Base-by-base conservation (phyloP, 2,113 vertebrate species). In the Lycaon pictus region DNA sequence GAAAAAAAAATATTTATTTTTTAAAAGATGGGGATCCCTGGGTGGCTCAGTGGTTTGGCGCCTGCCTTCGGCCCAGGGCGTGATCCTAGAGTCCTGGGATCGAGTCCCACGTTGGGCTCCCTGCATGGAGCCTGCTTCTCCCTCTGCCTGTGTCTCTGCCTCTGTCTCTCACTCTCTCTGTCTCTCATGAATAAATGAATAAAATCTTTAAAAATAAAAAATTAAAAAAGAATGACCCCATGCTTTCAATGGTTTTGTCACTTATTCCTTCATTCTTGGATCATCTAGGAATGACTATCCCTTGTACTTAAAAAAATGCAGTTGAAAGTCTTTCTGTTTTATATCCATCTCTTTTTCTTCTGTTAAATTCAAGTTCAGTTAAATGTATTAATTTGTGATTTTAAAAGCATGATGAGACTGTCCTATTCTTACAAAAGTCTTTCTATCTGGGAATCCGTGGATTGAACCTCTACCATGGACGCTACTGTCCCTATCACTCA, bases 401-500 rank as follows among this genome's bases (percentile, higher is more conserved):
- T 32, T n/a, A 5, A 72, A 67, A 74, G 27, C 72, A 11, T 5
- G n/a, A 53, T 4, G 35, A 74, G 37, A 3, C 22, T 2, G 37
- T 2, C 25, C n/a, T 2, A 0, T 37, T 19, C 81, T 69, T n/a
- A 32, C 0, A 0, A 8, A 67, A 63, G 51, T 0, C 0, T 11
- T 22, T 43, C 25, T 5, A 5, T 11, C 22, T 5, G 2, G 1
- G 7, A 32, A 1, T 5, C n/a, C 25, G 11, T 5, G 4, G 56
- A 25, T 7, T 20, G 37, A 12, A 0, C 43, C 0, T 1, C 32
- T 8, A 10, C 2, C 0, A 2, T 2, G 25, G 17, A 19, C 5
- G 13, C 12, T 1, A 0, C 67, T 0, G 0, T 6, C 69, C 1
- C 32, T 1, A 0, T 10, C 25, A 0, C 7, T 4, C 8, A 1